phyloP scores from a whole-genome alignment of 2,797 vertebrate species.

The Tangara arthus region DNA sequence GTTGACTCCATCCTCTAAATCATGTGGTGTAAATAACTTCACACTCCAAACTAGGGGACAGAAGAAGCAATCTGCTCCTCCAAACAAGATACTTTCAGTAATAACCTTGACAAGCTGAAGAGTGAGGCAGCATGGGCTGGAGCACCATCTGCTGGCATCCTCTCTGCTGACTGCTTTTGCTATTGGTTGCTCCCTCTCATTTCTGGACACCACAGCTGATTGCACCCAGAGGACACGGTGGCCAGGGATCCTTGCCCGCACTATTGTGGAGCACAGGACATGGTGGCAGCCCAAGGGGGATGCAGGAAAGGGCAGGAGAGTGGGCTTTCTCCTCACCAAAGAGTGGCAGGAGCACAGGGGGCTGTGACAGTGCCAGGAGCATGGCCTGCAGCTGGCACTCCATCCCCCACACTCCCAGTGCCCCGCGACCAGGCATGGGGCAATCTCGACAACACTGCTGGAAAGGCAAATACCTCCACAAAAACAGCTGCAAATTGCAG shows the following conservation, averaged over 20 bases:
- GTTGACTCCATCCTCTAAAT: neutral
- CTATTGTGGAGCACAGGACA: accelerated
- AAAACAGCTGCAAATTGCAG: neutral
- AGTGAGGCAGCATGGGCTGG: neutral
- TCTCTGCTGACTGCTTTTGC: neutral
- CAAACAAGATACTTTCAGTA: neutral
- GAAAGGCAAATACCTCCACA: accelerated
- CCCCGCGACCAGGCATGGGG: accelerated
- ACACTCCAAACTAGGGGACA: neutral
- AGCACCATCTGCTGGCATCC: conserved; percentile 52
- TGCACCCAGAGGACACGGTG: accelerated
- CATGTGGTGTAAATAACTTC: neutral
- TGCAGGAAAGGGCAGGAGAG: neutral
- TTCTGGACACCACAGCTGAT: neutral
- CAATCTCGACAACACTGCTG: accelerated
- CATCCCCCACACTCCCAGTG: accelerated
- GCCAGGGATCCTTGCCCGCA: accelerated
- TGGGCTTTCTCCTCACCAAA: neutral
- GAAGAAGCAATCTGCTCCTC: neutral
- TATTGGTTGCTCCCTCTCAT: neutral
- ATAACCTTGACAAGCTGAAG: neutral
- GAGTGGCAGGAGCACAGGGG: neutral
- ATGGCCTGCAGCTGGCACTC: accelerated
- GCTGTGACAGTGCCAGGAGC: neutral
- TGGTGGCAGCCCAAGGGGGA: accelerated